A percentile compares a stretch with the other conserved stretches of the same genome.
Evolutionary conservation across 23 tunicate genomes (phyloP).

Genomic region (Botrylloides violaceus): DNA sequence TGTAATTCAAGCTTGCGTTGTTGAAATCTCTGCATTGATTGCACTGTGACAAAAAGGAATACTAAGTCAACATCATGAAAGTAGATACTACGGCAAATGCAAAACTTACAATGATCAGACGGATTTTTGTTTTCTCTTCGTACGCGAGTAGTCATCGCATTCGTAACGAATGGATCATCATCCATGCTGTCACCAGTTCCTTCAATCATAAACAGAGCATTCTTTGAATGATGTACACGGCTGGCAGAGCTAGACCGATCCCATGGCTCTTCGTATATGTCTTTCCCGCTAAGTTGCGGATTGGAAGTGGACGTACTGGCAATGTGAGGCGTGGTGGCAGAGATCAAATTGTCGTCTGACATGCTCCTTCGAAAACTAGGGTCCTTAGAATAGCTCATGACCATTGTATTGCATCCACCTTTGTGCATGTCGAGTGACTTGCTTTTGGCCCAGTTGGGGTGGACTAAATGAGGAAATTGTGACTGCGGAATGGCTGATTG

Average conservation of each 20-base stretch:
- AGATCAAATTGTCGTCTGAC: conserved; percentile 2
- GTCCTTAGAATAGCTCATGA: conserved; percentile 10
- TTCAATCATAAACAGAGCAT: no score
- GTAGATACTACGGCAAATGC: not conserved
- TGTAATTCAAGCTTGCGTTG: conserved; percentile 71
- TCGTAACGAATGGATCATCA: not conserved
- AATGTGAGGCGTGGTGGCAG: not conserved
- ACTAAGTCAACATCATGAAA: not conserved
- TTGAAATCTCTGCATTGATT: conserved; percentile 85
- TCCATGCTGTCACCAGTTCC: no score
- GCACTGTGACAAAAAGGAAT: conserved; percentile 40
- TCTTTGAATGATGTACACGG: no score
- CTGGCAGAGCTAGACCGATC: not conserved
- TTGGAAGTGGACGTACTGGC: not conserved
- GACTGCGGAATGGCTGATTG: not conserved
- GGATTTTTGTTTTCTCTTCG: conserved; percentile 16
- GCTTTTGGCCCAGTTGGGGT: conserved; percentile 42
- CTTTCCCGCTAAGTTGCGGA: conserved; percentile 50
- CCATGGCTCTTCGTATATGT: conserved; percentile 90
- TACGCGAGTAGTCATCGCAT: not conserved
- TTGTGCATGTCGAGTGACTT: conserved; percentile 46
- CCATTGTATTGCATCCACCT: not conserved
- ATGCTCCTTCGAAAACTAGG: not conserved
- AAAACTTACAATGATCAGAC: conserved; percentile 13
- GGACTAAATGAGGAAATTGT: not conserved